A percentile compares a stretch with the other conserved stretches of the same genome.
Evolutionary conservation across 1,140 invertebrate species (phyloP).

Genomic region (Rhizoglyphus robini): DNA sequence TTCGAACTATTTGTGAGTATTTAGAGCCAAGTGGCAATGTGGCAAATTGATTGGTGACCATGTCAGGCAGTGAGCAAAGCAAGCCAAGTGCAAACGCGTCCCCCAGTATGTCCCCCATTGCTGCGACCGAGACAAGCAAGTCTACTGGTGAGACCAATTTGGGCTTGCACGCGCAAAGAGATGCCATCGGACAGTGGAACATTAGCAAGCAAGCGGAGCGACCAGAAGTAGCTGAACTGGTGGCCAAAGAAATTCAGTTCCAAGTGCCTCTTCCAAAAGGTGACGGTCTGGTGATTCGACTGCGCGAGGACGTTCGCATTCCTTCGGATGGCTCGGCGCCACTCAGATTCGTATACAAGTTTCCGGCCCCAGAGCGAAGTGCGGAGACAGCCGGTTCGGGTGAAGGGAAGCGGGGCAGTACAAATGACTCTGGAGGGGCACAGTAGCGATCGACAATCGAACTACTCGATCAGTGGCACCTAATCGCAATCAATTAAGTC

Average conservation of each 20-base stretch:
- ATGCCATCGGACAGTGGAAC: no score
- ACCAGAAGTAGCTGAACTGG: background rate
- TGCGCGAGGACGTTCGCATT: background rate
- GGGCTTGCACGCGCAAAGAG: no score
- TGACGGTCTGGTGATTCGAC: background rate
- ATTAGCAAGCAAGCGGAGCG: no score
- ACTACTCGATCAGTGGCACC: background rate
- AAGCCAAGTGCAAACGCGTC: no score
- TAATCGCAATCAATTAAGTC: slow-evolving; percentile 2
- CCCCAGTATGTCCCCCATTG: no score
- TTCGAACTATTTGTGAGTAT: background rate
- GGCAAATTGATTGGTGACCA: no score
- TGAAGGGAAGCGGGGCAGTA: no score
- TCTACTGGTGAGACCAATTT: no score
- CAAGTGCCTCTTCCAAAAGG: background rate
- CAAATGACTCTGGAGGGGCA: background rate
- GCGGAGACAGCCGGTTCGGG: no score
- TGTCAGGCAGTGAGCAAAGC: no score
- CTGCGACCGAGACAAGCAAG: no score
- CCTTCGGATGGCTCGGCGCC: slow-evolving; percentile 2
- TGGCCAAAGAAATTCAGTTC: background rate
- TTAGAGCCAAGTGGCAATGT: no score
- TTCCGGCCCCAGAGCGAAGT: background rate
- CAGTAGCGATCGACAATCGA: background rate
- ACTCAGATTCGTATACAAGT: background rate